phyloP scores from a whole-genome alignment of 1,140 invertebrate genomes.

The Pachypsylla venusta region DNA sequence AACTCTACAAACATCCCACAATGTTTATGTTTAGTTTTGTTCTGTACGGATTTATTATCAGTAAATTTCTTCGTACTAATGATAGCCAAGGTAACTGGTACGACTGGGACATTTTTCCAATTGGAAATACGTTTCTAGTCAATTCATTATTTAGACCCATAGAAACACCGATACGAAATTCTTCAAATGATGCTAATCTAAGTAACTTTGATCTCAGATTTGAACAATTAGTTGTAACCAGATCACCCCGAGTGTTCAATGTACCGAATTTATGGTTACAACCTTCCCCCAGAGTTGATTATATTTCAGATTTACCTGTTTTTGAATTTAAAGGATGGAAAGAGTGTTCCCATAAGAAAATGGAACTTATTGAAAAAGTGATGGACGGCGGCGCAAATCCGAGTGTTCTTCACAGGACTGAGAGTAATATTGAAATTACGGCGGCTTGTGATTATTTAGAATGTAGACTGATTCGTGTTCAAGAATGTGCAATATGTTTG shows the following conservation, averaged over 20 bases:
- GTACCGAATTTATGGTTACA: constrained; percentile 36
- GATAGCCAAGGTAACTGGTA: too few relatives aligned
- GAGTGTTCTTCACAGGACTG: constrained; percentile 4
- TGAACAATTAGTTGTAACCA: constrained; percentile 32
- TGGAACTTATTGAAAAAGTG: constrained; percentile 6
- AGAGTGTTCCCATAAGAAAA: constrained; percentile 7
- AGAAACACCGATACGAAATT: constrained; percentile 21
- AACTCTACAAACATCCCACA: constrained; percentile 8
- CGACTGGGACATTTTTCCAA: constrained; percentile 27
- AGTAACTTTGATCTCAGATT: constrained; percentile 27
- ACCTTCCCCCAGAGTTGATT: constrained; percentile 31
- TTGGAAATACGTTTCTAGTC: constrained; percentile 24
- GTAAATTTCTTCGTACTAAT: neutral
- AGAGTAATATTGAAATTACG: neutral
- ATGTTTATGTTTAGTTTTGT: constrained; percentile 9
- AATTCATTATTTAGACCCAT: constrained; percentile 30
- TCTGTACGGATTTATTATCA: constrained; percentile 11
- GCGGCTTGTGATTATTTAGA: neutral
- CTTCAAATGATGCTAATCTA: constrained; percentile 25
- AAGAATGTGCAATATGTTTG: constrained; percentile 40
- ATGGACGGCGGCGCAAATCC: constrained; percentile 15
- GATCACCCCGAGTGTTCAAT: constrained; percentile 23
- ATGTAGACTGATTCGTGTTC: constrained; percentile 13
- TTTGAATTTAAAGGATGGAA: constrained; percentile 24
- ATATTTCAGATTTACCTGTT: constrained; percentile 37